phyloP scores from a whole-genome alignment of 2,888 invertebrate genomes.

The Sphaerophoria rueppellii region DNA sequence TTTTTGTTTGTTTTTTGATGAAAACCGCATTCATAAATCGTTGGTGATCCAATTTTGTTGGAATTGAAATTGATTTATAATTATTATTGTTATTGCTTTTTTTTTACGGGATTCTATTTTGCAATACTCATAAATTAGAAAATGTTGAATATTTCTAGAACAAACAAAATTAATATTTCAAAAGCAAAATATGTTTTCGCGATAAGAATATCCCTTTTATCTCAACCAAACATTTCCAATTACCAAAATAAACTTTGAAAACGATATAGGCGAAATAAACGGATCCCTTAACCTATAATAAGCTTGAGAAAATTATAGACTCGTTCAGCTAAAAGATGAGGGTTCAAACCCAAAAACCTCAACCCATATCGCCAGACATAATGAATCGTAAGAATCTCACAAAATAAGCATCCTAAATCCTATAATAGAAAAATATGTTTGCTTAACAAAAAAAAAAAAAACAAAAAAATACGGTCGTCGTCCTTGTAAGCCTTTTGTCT shows the following conservation, averaged over 20 bases:
- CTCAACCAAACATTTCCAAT: not conserved
- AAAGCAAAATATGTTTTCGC: not conserved
- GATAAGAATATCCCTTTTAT: not conserved
- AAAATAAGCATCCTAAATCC: not conserved
- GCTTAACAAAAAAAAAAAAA: slow-evolving; percentile 28
- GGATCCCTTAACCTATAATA: slow-evolving; percentile 2
- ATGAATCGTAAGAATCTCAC: slow-evolving; percentile 17
- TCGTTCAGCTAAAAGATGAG: slow-evolving; percentile 10
- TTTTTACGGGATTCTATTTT: not conserved
- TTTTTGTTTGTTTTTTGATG: not conserved
- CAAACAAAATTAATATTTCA: too few relatives aligned
- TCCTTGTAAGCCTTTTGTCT: slow-evolving; percentile 28
- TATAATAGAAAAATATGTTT: slow-evolving; percentile 9
- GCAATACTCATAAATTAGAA: not conserved
- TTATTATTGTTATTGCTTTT: not conserved
- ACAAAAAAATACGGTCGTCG: not conserved
- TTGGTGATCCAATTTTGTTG: not conserved
- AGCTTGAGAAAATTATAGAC: slow-evolving; percentile 19
- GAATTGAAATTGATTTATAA: not conserved
- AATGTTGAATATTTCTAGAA: not conserved
- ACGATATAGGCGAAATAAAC: not conserved
- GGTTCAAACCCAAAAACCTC: slow-evolving; percentile 10
- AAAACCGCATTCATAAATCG: slow-evolving; percentile 16
- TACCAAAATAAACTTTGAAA: not conserved
- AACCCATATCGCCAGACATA: slow-evolving; percentile 22